Evolutionary conservation across 2,797 vertebrate genomes (phyloP).

Genomic region (Chelonia mydas): DNA sequence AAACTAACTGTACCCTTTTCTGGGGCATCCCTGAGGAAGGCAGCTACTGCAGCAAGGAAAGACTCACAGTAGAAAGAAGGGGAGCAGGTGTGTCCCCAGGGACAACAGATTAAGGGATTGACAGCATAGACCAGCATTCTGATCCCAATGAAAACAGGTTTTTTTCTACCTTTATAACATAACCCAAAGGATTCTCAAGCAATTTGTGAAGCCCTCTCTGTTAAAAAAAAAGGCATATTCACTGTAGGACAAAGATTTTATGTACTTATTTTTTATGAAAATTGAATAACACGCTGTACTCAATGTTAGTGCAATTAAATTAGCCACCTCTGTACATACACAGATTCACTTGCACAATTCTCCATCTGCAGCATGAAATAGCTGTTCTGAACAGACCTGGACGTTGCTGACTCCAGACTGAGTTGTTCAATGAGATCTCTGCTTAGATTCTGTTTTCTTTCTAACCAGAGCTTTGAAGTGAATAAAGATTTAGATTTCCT

Average conservation of each 20-base stretch:
- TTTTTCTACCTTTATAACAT: background rate
- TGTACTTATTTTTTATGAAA: slow-evolving; percentile 13
- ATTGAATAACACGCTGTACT: background rate
- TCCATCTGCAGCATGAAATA: background rate
- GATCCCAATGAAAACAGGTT: background rate
- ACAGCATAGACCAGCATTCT: background rate
- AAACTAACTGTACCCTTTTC: background rate
- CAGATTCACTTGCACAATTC: background rate
- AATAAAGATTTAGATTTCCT: background rate
- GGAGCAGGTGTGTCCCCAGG: background rate
- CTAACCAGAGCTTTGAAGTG: background rate
- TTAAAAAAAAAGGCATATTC: background rate
- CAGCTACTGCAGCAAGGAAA: background rate
- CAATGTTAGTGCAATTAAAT: background rate
- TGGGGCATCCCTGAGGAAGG: background rate
- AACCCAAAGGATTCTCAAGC: background rate
- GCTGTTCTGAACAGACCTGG: background rate
- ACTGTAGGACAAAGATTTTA: background rate
- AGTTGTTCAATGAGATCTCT: background rate
- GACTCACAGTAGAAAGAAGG: background rate
- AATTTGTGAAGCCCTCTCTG: background rate
- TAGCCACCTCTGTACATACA: background rate
- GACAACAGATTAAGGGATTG: background rate
- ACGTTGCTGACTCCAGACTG: background rate
- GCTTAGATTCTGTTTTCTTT: background rate